phyloP scores from a whole-genome alignment of 2,113 vertebrate species.

The Pipra filicauda region DNA sequence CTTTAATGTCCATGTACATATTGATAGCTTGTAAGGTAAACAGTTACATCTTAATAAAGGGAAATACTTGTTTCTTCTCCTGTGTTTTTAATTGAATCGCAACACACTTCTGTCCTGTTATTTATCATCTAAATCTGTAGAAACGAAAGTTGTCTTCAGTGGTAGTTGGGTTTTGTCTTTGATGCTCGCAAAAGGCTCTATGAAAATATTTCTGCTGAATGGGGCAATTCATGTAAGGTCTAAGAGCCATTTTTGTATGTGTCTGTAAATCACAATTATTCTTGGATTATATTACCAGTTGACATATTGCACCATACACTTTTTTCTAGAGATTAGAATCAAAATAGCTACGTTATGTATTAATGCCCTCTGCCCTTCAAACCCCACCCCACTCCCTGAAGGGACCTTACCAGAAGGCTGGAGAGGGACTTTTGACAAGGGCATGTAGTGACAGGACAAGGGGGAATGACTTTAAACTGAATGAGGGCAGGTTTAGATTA shows the following conservation, averaged over 20 bases:
- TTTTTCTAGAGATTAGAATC: neutral
- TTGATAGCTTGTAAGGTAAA: conserved; percentile 59
- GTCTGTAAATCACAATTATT: neutral
- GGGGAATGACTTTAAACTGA: neutral
- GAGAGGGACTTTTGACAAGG: neutral
- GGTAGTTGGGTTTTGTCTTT: neutral
- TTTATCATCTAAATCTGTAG: neutral
- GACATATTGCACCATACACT: neutral
- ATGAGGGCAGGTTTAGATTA: neutral
- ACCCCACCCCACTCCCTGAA: neutral
- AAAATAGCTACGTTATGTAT: neutral
- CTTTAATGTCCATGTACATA: conserved; percentile 37
- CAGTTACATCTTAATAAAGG: conserved; percentile 86
- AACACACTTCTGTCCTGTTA: conserved; percentile 5
- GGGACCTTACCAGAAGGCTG: neutral
- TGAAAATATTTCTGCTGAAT: neutral
- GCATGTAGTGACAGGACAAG: neutral
- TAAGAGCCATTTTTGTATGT: neutral
- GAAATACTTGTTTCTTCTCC: conserved; percentile 93
- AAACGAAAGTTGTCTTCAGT: neutral
- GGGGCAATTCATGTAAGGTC: neutral
- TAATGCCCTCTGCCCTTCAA: neutral
- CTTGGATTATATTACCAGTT: neutral
- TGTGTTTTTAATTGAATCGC: conserved; percentile 81
- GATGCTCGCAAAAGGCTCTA: neutral